Base-by-base conservation (phyloP, 1,140 invertebrate genomes). In the Eciton burchellii region DNA sequence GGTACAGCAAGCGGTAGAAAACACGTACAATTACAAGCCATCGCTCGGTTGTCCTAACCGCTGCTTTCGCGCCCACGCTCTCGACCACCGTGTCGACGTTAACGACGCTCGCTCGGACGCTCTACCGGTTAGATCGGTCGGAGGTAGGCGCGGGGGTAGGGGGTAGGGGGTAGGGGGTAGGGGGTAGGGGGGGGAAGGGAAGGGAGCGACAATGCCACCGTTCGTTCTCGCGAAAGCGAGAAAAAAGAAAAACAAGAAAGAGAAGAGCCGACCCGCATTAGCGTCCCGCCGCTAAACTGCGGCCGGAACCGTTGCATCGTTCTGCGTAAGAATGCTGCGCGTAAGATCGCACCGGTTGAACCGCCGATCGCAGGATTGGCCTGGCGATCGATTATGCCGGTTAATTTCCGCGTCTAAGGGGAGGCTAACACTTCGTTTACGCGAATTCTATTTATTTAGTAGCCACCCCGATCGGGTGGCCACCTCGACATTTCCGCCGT, bases 21-120 rank as follows among this genome's bases (percentile, higher is more conserved):
- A 87, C 70, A 84, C 19, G 68, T 88, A 77, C 86, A 88, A 88
- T 87, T 84, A 84, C 85, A 82, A 82, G 9, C 56, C 47, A 26
- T 88, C 59, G 72, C 19, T 76, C 85, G 76, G 60, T 84, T 87
- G 63, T 59, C 65, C 63, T 81, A 88, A 88, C 74, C 59, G 52
- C 47, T 56, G 66, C 71, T 82, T 88, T 88, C 63, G 65, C 86
- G 70, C 85, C 85, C 70, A 84, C 86, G 82, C 82, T 84, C 57
- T 82, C 60, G n/a, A 86, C 70, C 84, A 81, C 68, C 82, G 56
- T 81, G 68, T 81, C 74, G 74, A 62, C 26, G n/a, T 45, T 70
- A 63, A 84, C 71, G 79, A 71, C 63, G 19, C 16, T 45, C 52
- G n/a, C n/a, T 73, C 43, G 43, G n/a, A n/a, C n/a, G 43, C 24